Base-by-base conservation (phyloP, 1,140 invertebrate species). In the Onthophagus taurus region DNA sequence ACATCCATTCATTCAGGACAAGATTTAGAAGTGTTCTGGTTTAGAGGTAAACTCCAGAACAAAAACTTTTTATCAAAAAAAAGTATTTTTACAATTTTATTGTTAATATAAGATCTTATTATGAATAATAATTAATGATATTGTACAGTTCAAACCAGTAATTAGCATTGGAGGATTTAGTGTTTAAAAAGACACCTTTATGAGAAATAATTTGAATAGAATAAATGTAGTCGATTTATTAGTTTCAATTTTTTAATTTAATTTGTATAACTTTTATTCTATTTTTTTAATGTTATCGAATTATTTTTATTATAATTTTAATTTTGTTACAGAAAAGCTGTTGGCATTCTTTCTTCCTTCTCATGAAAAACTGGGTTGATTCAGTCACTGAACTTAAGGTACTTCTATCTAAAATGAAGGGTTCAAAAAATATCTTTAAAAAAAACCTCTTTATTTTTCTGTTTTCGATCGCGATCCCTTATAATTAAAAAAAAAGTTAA, bases 1-100 rank as follows among this genome's bases (percentile, higher is more conserved):
- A 18, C 95, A 99, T 74, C 85, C 92, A 1, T 99, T 99, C 70
- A 97, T 99, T 62, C 83, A 87, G 70, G 95, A 96, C 64, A 86
- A 85, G 65, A 82, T 90, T 60, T 81, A 61, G 57, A n/a, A n/a
- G n/a, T n/a, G 45, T 38, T 38, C 41, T 45, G 51, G 53, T 58
- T 50, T 53, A 51, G 55, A 58, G 55, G 55, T 58, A 58, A 57
- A 57, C 35, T 24, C n/a, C 17, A 45, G 24, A 33, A 43, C 42
- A 16, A 17, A 18, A 30, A 42, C 18, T 31, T 42, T 42, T 31
- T 31, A 31, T 42, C 17, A 31, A 12, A 20, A 31, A 18, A 42
- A 18, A 42, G 18, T 31, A 42, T 17, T 20, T 33, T 17, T 2
- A 19, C 18, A 31, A 16, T 7, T 29, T 26, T 30, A 11, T 41